Evolutionary conservation across 2,888 invertebrate genomes (phyloP), one percentile per base, ranked within the genome.

Genomic region (Tanaodytes sp.): DNA sequence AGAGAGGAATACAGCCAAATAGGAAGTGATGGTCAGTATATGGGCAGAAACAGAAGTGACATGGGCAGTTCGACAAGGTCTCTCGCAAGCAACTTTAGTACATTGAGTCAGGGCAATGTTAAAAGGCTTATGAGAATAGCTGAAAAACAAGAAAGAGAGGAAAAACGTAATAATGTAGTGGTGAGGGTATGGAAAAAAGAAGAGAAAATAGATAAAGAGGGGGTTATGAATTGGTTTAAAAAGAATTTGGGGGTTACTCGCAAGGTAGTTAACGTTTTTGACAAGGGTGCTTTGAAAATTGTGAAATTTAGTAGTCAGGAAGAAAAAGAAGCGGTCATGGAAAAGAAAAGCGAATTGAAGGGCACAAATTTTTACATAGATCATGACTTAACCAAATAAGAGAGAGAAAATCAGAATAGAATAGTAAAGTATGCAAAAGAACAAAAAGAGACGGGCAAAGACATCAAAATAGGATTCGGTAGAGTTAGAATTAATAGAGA

Each of bases 241-340:
- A 33, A 18, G 5, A 31, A 48, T 2, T 48, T 48, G 19, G 33
- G 19, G 12, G 18, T 48, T 4, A 5, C 9, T 11, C 19, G 33
- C 12, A 16, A 46, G 16, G 16, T 46, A 11, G 30, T 9, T 14
- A 18, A 18, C 6, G 45, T 46, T 6, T 15, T 20, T 20, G 23
- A 30, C 6, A 48, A 12, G 33, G 48, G 33, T 1, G 8, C 9
- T 12, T 12, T 45, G 12, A 23, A 8, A 14, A 14, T 48, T 3
- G 19, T 48, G 3, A 48, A 19, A 12, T 48, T 33, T 8, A 15
- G n/a, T 2, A 48, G 12, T n/a, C 1, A 19, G 18, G 33, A 48
- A 19, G 48, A 48, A 33, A 48, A 48, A 12, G 45, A 48, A 33
- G 19, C 4, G 14, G 18, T 48, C 5, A 48, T 48, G 48, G 19